Percentiles rank a stretch among this genome's conserved stretches.
These are phyloP conservation scores for Sitobion miscanthi DNA, from an alignment of 1,140 invertebrate genomes.

Conservation along the genomic window DNA sequence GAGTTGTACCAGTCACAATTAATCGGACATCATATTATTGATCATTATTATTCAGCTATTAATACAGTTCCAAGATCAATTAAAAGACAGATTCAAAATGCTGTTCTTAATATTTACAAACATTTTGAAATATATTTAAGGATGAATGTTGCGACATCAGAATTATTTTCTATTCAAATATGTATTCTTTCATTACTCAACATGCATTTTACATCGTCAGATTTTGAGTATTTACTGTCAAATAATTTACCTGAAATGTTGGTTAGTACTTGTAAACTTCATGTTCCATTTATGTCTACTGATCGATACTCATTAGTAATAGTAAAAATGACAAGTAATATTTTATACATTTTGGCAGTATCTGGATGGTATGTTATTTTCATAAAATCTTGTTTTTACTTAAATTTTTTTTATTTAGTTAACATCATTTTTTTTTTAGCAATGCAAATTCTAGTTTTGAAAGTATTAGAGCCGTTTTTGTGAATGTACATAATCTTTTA, in stretches of 20 bases:
- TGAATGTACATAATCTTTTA: constrained; percentile 47
- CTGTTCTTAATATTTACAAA: constrained; percentile 65
- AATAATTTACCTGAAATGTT: constrained; percentile 54
- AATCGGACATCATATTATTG: constrained; percentile 60
- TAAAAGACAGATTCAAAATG: constrained; percentile 63
- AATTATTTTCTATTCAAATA: constrained; percentile 54
- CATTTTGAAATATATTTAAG: constrained; percentile 62
- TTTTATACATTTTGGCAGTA: constrained; percentile 43
- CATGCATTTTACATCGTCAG: constrained; percentile 51
- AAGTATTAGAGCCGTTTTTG: constrained; percentile 45
- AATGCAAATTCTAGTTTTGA: constrained; percentile 39
- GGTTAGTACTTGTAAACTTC: constrained; percentile 26
- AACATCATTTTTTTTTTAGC: neutral
- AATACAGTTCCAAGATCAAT: constrained; percentile 62
- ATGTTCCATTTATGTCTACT: constrained; percentile 54
- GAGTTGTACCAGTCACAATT: constrained; percentile 60
- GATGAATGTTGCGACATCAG: constrained; percentile 44
- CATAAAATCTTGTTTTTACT: neutral
- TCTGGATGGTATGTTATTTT: constrained; percentile 47
- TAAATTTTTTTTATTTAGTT: neutral
- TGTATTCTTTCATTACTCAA: constrained; percentile 53
- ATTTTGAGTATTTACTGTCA: constrained; percentile 53
- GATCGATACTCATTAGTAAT: constrained; percentile 46
- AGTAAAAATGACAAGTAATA: constrained; percentile 51
- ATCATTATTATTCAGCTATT: constrained; percentile 60